A percentile compares a stretch with the other conserved stretches of the same genome.
phyloP scores from a whole-genome alignment of 2,797 vertebrate genomes.

The Pyrocephalus nanus region DNA sequence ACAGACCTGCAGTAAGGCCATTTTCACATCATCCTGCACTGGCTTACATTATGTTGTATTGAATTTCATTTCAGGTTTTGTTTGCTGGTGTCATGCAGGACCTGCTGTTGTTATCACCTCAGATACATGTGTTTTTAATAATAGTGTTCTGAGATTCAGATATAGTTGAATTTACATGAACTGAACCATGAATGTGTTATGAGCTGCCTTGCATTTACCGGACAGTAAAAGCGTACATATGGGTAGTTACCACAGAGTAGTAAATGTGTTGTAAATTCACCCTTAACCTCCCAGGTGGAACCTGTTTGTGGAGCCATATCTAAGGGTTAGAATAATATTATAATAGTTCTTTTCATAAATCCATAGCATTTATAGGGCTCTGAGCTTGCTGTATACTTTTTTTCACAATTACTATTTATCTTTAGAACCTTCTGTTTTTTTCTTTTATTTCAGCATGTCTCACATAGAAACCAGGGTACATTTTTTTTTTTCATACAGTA shows the following conservation, averaged over 20 bases:
- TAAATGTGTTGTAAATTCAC: background rate
- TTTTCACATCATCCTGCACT: slow-evolving; percentile 23
- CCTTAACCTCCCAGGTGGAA: background rate
- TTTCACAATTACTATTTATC: background rate
- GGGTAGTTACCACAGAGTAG: background rate
- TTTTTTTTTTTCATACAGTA: background rate
- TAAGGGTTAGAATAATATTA: background rate
- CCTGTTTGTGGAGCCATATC: background rate
- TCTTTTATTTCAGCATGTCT: background rate
- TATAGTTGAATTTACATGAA: slow-evolving; percentile 6
- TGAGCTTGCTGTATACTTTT: background rate
- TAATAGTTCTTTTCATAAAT: background rate
- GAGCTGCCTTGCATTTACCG: background rate
- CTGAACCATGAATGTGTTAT: background rate
- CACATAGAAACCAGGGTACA: background rate
- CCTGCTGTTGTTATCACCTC: slow-evolving; percentile 10
- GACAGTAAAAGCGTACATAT: background rate
- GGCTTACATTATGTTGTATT: slow-evolving; percentile 3
- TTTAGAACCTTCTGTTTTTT: background rate
- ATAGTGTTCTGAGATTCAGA: slow-evolving; percentile 40
- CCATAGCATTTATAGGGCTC: background rate
- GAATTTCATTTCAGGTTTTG: slow-evolving; percentile 44
- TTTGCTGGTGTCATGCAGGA: slow-evolving; percentile 8
- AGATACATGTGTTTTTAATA: slow-evolving; percentile 54
- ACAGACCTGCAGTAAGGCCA: background rate